Percentiles rank a stretch among this genome's conserved stretches.
phyloP scores from a whole-genome alignment of 2,888 invertebrate species.

The Sarcophaga rosellei region DNA sequence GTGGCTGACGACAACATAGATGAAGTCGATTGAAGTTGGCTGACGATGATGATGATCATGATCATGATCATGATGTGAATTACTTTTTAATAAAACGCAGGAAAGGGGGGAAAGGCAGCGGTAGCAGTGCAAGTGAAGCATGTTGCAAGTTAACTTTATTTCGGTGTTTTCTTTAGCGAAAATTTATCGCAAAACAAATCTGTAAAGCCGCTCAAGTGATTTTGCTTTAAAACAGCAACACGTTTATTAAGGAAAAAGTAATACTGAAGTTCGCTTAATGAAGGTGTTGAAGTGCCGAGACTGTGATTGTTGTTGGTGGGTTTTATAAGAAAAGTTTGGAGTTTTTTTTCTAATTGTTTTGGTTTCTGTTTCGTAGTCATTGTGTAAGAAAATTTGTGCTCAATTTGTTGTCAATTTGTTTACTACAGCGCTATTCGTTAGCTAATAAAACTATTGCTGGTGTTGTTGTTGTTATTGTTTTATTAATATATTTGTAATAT shows the following conservation, averaged over 20 bases:
- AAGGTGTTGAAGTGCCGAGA: constrained; percentile 29
- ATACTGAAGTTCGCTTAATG: background rate
- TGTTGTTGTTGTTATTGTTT: constrained; percentile 2
- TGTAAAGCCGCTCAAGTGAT: background rate
- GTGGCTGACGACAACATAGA: background rate
- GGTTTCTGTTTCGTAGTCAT: background rate
- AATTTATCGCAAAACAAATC: constrained; percentile 55
- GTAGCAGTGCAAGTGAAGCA: background rate
- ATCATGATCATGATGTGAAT: constrained; percentile 31
- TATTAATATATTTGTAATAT: constrained; percentile 4
- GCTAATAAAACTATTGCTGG: constrained; percentile 6
- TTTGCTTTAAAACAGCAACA: background rate
- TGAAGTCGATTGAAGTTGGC: no score
- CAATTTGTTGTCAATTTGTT: constrained; percentile 56
- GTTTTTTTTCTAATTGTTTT: background rate
- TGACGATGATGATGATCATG: constrained; percentile 5
- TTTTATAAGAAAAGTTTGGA: background rate
- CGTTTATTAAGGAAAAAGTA: background rate
- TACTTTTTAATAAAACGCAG: constrained; percentile 50
- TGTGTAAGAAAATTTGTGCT: constrained; percentile 30
- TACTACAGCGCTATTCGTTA: constrained; percentile 21
- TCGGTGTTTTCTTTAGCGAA: background rate
- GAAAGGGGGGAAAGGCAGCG: background rate
- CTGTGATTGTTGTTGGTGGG: background rate
- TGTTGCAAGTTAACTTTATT: no score